Evolutionary conservation across 2,113 vertebrate species (phyloP), one percentile per base, ranked within the genome.

Genomic region (Onychostoma macrolepis): DNA sequence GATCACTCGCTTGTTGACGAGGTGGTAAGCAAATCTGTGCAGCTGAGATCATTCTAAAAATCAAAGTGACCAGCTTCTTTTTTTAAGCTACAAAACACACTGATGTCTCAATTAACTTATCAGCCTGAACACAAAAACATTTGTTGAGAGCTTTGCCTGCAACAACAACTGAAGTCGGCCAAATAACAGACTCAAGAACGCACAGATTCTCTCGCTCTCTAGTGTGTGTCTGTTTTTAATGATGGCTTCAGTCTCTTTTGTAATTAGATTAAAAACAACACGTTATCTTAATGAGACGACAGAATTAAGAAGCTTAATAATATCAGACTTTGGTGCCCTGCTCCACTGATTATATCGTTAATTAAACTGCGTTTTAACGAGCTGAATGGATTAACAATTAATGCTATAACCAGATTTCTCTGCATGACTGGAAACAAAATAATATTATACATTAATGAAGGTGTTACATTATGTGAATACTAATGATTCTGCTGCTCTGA

Each of bases 211-310:
- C 86, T 83, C 19, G 5, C 74, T 67, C 74, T 21, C 38, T 82
- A 9, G 15, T 71, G 61, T 71, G 65, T 58, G 65, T 36, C 26
- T 76, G 78, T 63, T 71, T 63, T 86, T 86, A 86, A 81, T 74
- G 79, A 80, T 74, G 69, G 48, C 79, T 86, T 50, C 85, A 10
- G 43, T 80, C 43, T 86, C 75, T 85, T 86, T 86, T 86, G 85
- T 86, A 86, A 81, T 86, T 86, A 43, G 85, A 86, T 86, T 86
- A 86, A 75, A 87, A 87, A 87, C 86, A 87, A 83, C 81, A 76
- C 58, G 63, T 87, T 83, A 87, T 77, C 80, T 82, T 83, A 83
- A 83, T 83, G 80, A 83, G 86, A 65, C 48, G 58, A 65, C 81
- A 76, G 71, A 87, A 87, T 83, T 76, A 83, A 83, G 81, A 87